Percentiles rank a stretch among this genome's conserved stretches.
Conservation (phyloP, 2,888 invertebrate species). For the Uropetala carovei region DNA sequence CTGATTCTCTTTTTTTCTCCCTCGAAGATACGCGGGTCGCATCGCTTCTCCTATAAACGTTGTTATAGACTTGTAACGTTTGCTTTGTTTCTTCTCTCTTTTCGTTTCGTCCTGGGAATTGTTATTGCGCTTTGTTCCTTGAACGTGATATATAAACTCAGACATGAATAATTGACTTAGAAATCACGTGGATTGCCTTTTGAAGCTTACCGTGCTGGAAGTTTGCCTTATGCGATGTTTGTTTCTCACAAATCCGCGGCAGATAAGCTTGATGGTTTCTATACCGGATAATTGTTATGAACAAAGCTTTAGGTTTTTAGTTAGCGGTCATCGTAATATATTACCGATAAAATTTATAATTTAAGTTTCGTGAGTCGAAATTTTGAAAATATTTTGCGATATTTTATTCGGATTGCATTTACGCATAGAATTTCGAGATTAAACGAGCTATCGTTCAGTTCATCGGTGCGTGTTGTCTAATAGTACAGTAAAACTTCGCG, state of each 20-base stretch:
- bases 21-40: neutral
- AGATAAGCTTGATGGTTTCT: neutral
- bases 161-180: neutral
- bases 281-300: no score
- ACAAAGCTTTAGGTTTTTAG: no score
- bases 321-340: no score
- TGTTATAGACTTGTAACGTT: neutral
- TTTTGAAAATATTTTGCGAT: neutral
- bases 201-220: neutral
- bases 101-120: neutral
- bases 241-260: neutral
- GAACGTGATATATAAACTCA: neutral
- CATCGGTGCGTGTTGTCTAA: no score
- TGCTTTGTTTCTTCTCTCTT: neutral
- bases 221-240: neutral
- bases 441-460: no score
- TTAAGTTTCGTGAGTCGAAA: neutral
- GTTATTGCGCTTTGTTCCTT: neutral
- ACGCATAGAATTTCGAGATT: no score
- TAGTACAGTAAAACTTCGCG: no score
- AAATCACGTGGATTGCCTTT: neutral
- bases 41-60: conserved; percentile 1
- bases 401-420: no score
- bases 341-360: no score
- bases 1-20: neutral